phyloP scores from a whole-genome alignment of 2,113 vertebrate genomes.

The Sapajus apella region DNA sequence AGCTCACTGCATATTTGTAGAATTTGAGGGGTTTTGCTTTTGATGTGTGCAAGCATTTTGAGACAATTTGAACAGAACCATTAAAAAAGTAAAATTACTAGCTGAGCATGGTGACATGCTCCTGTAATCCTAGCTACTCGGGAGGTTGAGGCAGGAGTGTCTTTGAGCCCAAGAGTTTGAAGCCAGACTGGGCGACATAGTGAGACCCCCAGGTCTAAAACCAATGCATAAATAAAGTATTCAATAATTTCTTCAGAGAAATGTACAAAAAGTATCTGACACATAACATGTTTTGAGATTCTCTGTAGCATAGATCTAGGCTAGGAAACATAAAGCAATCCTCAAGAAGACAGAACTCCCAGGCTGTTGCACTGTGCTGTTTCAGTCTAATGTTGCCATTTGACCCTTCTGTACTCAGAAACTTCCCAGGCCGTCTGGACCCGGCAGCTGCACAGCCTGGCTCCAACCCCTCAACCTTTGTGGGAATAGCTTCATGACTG shows the following conservation, averaged over 20 bases:
- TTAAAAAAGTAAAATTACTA: not conserved
- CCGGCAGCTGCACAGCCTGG: not conserved
- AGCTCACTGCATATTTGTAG: not conserved
- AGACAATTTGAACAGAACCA: not conserved
- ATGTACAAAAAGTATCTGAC: not conserved
- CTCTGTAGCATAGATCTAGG: not conserved
- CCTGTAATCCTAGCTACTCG: not conserved
- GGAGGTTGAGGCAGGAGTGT: not conserved
- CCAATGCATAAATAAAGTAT: not conserved
- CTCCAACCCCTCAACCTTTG: not conserved
- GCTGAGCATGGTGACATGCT: not conserved
- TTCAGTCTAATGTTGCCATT: not conserved
- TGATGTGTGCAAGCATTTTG: not conserved
- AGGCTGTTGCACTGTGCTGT: fast-evolving
- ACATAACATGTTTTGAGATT: not conserved
- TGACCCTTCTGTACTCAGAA: not conserved
- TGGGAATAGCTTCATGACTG: not conserved
- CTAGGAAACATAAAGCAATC: not conserved
- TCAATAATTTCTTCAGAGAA: not conserved
- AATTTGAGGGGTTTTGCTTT: not conserved
- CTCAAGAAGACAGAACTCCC: not conserved
- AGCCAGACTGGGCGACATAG: not conserved
- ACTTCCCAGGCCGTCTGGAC: not conserved
- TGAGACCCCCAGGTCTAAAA: not conserved
- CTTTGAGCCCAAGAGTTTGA: not conserved